phyloP scores from a whole-genome alignment of 2,113 vertebrate genomes.

The Paradisaea rubra region DNA sequence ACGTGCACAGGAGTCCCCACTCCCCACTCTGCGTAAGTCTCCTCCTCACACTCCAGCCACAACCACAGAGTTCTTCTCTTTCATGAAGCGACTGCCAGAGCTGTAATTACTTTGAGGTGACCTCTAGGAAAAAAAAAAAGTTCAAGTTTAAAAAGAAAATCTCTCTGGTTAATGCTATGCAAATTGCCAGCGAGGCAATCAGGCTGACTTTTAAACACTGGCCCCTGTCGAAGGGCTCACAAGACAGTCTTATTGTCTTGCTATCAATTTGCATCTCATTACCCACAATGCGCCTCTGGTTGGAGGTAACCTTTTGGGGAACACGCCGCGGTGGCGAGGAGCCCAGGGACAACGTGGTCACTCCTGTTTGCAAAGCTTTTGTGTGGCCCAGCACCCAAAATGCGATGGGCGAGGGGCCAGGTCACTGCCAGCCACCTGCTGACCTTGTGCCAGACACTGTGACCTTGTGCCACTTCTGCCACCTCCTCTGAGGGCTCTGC shows the following conservation, averaged over 20 bases:
- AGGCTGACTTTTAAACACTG: conserved; percentile 76
- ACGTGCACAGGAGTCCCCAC: background rate
- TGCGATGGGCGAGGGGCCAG: fast-evolving
- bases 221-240: conserved; percentile 61
- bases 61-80: background rate
- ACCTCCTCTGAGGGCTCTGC: background rate
- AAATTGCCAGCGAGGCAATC: conserved; percentile 80
- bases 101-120: conserved; percentile 72
- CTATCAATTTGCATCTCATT: conserved; percentile 82
- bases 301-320: conserved; percentile 61
- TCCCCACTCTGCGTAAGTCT: background rate
- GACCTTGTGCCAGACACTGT: background rate
- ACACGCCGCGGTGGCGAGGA: fast-evolving
- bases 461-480: background rate
- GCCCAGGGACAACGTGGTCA: background rate
- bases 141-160: conserved; percentile 67
- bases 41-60: conserved; percentile 9
- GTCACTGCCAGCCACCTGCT: background rate
- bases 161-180: conserved; percentile 77
- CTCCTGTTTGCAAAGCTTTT: background rate
- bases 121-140: conserved; percentile 61
- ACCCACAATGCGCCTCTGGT: conserved; percentile 62
- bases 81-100: conserved; percentile 4
- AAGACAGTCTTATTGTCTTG: conserved; percentile 74
- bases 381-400: background rate